Percentiles rank a stretch among this genome's conserved stretches.
Conservation (phyloP, 2,888 invertebrate species). For the Erebia epiphron region DNA sequence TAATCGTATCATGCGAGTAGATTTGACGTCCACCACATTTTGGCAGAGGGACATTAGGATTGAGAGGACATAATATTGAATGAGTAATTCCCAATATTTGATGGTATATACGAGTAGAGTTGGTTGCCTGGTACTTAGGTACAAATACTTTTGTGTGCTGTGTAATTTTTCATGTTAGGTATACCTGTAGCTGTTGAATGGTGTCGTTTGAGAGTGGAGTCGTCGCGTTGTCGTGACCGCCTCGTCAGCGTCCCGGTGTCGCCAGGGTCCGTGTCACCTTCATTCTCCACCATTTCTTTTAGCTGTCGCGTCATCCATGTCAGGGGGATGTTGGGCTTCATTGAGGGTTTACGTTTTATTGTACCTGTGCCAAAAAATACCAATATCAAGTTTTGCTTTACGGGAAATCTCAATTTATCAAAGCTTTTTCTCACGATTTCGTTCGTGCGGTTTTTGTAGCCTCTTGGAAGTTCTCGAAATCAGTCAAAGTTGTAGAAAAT, state of each 20-base stretch:
- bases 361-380: conserved; percentile 81
- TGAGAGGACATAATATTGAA: too few relatives aligned
- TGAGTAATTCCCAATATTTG: too few relatives aligned
- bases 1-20: too few relatives aligned
- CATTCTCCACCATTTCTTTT: conserved; percentile 92
- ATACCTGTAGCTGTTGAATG: conserved; percentile 55
- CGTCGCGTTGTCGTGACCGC: conserved; percentile 71
- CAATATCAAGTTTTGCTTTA: not conserved
- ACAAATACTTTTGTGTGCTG: not conserved
- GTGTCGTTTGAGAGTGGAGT: conserved; percentile 71
- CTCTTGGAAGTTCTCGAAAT: too few relatives aligned
- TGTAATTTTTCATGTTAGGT: not conserved
- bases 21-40: not conserved
- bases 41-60: too few relatives aligned
- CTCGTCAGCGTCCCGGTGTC: conserved; percentile 81
- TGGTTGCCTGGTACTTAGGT: too few relatives aligned
- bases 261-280: conserved; percentile 53
- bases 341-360: conserved; percentile 95
- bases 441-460: too few relatives aligned
- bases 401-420: too few relatives aligned
- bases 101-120: too few relatives aligned
- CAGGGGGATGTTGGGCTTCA: conserved; percentile 95
- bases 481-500: too few relatives aligned
- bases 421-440: too few relatives aligned
- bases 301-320: conserved; percentile 95